Conservation (phyloP, 92 coral and sea anemone species). For the Porites cylindrica region DNA sequence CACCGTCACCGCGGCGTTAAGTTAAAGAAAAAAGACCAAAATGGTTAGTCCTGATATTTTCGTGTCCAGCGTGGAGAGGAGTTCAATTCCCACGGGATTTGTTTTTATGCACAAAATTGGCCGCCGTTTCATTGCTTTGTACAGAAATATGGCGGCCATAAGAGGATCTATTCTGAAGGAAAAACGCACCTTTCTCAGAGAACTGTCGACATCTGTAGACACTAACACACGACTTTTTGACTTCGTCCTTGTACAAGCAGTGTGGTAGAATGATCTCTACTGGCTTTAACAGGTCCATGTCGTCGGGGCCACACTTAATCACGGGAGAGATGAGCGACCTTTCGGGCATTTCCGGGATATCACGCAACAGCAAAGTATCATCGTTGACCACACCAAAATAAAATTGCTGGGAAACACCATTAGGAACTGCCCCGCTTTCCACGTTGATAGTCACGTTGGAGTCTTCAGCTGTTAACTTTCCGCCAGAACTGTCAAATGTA, state of each 20-base stretch:
- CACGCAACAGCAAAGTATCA: conserved; percentile 23
- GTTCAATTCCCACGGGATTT: too few species aligned
- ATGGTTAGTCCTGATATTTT: too few species aligned
- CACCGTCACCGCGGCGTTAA: too few species aligned
- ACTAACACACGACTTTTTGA: neutral
- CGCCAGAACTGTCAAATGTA: conserved; percentile 23
- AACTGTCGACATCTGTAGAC: conserved; percentile 32
- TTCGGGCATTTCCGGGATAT: conserved; percentile 34
- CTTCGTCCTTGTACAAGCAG: conserved; percentile 39
- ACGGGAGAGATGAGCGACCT: conserved; percentile 43
- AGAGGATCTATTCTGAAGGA: too few species aligned
- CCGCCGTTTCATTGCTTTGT: too few species aligned
- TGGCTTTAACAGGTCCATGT: conserved; percentile 29
- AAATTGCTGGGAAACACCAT: conserved; percentile 15
- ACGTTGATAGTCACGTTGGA: conserved; percentile 17
- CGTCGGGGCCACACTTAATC: conserved; percentile 38
- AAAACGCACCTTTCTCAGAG: conserved; percentile 1
- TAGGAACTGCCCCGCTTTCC: conserved; percentile 28
- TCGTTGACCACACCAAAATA: conserved; percentile 31
- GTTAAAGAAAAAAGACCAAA: too few species aligned
- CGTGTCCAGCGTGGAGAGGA: too few species aligned
- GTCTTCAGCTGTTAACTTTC: conserved; percentile 7
- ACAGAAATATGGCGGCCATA: too few species aligned
- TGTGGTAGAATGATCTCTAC: conserved; percentile 48
- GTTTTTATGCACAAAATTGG: too few species aligned